A percentile compares a stretch with the other conserved stretches of the same genome.
These are phyloP conservation scores for Forpus xanthops DNA, from an alignment of 2,797 vertebrate genomes.

Conservation along the genomic window DNA sequence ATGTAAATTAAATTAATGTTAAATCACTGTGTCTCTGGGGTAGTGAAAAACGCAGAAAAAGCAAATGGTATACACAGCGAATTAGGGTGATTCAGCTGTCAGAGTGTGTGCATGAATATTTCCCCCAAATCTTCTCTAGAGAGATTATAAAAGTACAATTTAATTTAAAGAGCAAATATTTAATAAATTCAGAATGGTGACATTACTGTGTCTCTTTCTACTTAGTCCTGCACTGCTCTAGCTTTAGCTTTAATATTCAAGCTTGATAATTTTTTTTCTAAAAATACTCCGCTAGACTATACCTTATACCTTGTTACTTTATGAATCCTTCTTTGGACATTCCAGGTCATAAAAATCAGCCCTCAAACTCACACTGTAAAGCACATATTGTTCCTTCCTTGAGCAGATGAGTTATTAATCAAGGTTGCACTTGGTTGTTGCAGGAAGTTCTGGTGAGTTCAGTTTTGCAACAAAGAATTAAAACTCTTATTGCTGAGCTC, in stretches of 20 bases:
- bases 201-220: not conserved
- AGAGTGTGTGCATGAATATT: not conserved
- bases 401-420: not conserved
- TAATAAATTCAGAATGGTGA: not conserved
- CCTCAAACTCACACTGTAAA: not conserved
- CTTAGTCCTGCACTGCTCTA: not conserved
- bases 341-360: not conserved
- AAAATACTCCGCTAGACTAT: not conserved
- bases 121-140: not conserved
- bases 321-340: not conserved
- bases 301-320: not conserved
- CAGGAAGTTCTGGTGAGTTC: not conserved
- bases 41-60: constrained; percentile 33
- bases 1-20: constrained; percentile 62
- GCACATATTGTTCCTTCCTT: not conserved
- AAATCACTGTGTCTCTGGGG: constrained; percentile 2
- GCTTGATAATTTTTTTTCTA: not conserved
- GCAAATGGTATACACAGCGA: not conserved
- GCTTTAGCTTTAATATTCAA: not conserved
- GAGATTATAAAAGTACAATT: not conserved
- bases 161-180: constrained; percentile 1
- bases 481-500: not conserved
- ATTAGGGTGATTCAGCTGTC: constrained; percentile 7
- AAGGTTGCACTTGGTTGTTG: not conserved
- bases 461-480: not conserved